Percentiles rank a stretch among this genome's conserved stretches.
Conservation (phyloP, 2,113 vertebrate genomes). For the Nannospalax galili region DNA sequence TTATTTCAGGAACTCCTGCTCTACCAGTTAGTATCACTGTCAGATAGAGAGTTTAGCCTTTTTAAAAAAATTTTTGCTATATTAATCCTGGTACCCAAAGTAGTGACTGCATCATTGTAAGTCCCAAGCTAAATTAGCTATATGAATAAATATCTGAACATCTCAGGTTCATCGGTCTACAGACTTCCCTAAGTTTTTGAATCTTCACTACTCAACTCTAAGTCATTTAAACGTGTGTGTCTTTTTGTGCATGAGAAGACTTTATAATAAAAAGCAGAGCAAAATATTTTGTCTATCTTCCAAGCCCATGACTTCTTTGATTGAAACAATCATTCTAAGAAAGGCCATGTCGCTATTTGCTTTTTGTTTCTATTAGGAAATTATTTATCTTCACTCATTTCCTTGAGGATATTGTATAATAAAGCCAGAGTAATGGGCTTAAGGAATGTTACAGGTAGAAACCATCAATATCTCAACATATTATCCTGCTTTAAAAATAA, state of each 20-base stretch:
- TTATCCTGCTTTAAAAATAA: slow-evolving; percentile 3
- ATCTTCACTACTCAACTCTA: neutral
- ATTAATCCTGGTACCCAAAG: neutral
- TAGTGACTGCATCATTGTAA: neutral
- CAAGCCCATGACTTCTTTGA: neutral
- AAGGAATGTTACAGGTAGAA: neutral
- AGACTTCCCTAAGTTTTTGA: neutral
- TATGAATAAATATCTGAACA: neutral
- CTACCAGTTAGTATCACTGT: neutral
- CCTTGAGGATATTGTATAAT: neutral
- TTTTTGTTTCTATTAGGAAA: slow-evolving; percentile 46
- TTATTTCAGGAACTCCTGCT: slow-evolving; percentile 19
- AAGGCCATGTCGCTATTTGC: neutral
- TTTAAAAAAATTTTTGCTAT: neutral
- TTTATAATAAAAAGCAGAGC: neutral
- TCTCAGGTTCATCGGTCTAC: neutral
- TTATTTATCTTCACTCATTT: neutral
- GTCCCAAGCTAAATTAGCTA: neutral
- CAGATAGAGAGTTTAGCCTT: neutral
- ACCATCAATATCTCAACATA: slow-evolving; percentile 27
- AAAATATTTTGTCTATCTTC: slow-evolving; percentile 18
- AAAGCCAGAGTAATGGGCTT: neutral
- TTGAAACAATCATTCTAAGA: slow-evolving; percentile 15
- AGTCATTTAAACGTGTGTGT: neutral
- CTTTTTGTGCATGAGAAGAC: neutral